Conservation (phyloP, 2,888 invertebrate species). For the Polyploca ridens region DNA sequence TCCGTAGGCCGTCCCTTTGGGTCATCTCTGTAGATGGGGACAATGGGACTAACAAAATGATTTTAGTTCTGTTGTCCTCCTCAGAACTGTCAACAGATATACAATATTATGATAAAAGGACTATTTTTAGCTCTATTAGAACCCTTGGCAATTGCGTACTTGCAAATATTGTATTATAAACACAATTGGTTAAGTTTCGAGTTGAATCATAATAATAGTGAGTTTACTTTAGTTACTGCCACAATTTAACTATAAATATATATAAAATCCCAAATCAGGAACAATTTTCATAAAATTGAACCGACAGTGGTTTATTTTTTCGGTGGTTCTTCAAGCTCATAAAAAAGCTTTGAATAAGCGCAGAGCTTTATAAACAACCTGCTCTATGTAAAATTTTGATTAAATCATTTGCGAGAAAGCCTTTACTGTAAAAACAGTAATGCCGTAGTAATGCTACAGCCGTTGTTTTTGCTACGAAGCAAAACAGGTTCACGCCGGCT, state of each 20-base stretch:
- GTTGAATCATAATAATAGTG: no score
- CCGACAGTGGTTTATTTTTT: background rate
- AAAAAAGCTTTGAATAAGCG: background rate
- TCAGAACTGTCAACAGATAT: background rate
- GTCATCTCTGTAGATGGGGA: constrained; percentile 4
- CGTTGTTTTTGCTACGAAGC: constrained; percentile 2
- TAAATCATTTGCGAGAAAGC: background rate
- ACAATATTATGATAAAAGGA: background rate
- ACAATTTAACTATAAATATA: no score
- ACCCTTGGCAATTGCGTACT: no score
- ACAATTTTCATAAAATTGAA: background rate
- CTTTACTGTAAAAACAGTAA: background rate
- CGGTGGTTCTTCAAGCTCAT: background rate
- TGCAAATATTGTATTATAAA: no score
- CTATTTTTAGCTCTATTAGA: background rate
- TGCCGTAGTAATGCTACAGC: background rate
- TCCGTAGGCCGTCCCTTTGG: constrained; percentile 4
- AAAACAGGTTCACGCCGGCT: background rate
- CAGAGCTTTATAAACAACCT: background rate
- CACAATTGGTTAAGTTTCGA: no score
- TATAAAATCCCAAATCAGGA: no score
- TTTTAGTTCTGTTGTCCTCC: background rate
- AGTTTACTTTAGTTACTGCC: no score
- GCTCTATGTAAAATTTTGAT: background rate
- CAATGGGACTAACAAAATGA: constrained; percentile 1